Conservation (phyloP, 2,888 invertebrate species). For the Xestia rhomboidea region DNA sequence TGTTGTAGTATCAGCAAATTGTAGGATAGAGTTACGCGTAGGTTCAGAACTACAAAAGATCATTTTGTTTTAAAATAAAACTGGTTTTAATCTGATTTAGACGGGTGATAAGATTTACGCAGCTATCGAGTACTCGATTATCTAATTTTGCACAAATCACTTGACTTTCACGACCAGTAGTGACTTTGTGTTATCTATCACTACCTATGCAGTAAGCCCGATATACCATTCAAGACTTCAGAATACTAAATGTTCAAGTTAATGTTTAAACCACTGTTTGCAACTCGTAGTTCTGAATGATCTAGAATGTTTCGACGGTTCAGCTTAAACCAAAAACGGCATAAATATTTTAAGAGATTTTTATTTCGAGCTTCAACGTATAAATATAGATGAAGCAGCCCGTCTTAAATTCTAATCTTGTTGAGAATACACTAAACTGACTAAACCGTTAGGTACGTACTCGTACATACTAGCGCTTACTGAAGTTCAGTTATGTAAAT, state of each 20-base stretch:
- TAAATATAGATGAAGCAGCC: slow-evolving; percentile 30
- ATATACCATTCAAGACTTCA: slow-evolving; percentile 5
- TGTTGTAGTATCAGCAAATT: slow-evolving; percentile 31
- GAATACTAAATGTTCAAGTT: neutral
- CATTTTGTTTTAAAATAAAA: slow-evolving; percentile 11
- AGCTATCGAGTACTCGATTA: neutral
- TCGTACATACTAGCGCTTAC: slow-evolving; percentile 44
- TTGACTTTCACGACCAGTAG: neutral
- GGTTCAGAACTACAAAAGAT: slow-evolving; percentile 12
- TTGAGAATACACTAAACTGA: slow-evolving; percentile 51
- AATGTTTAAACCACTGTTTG: neutral
- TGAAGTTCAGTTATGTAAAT: slow-evolving; percentile 70
- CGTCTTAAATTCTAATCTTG: slow-evolving; percentile 49
- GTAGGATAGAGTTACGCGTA: slow-evolving; percentile 30
- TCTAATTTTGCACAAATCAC: slow-evolving; percentile 4
- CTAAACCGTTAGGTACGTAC: slow-evolving; percentile 46
- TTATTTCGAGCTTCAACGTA: slow-evolving; percentile 1
- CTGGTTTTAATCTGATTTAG: neutral
- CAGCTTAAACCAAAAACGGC: neutral
- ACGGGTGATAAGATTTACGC: slow-evolving; percentile 3
- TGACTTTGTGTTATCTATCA: neutral
- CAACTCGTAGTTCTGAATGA: neutral
- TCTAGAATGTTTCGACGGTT: neutral
- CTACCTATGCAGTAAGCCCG: neutral
- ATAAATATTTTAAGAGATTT: neutral